Base-by-base conservation (phyloP, 2,888 invertebrate genomes). In the Trilocha varians region DNA sequence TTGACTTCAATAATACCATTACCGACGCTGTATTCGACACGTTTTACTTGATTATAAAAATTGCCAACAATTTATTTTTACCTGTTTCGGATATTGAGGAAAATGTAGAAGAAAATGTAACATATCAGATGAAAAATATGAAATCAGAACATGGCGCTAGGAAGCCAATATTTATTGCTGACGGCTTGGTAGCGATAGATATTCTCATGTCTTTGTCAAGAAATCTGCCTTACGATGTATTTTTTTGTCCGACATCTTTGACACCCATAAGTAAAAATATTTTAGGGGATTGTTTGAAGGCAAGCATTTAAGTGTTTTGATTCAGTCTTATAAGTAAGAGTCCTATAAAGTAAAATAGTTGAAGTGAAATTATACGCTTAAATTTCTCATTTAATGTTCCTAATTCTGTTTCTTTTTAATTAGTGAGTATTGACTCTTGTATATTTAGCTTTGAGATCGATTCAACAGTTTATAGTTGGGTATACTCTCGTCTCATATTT, bases 141-240 rank as follows among this genome's bases (percentile, higher is more conserved):
- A 48, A 41, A 37, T 45, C 48, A 38, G 36, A 45, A 25, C 45
- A 46, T 17, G 59, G 51, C 42, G 40, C 45, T 3, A 50, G 43
- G 13, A 71, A 65, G 40, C 72, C 75, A 18, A 63, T 83, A 32
- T 61, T 84, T 13, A 50, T 83, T 36, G 57, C 68, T n/a, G 83
- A 84, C 55, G 83, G 84, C 32, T 55, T 84, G 35, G 51, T 75
- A 13, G 55, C 68, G 8, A 48, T 83, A 41, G 70, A 80, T 49
- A 72, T 83, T 45, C 38, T 84, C 16, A 60, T 58, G 38, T 59
- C 59, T 17, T 46, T 79, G 35, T 69, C 74, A 5, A 66, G 61
- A 40, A 59, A 66, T 48, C 43, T 82, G 43, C 70, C 78, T n/a
- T 15, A 47, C 3, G 71, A 75, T 44, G 42, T 67, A 40, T 70